phyloP scores from a whole-genome alignment of 2,113 vertebrate species.

The Desmodus rotundus region DNA sequence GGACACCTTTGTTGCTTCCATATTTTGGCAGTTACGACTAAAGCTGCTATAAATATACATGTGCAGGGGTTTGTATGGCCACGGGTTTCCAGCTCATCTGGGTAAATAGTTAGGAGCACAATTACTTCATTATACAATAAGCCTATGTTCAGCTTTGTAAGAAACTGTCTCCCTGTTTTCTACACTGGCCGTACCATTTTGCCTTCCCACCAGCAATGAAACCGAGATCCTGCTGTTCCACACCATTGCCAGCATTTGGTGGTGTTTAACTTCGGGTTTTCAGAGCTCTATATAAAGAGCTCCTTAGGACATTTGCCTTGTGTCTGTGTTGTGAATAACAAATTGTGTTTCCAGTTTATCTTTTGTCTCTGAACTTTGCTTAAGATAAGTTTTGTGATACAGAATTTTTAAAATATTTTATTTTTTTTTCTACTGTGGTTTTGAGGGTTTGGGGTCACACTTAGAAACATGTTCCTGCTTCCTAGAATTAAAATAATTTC shows the following conservation, averaged over 20 bases:
- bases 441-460: not conserved
- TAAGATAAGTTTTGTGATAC: not conserved
- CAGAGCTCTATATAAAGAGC: not conserved
- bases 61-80: not conserved
- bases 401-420: not conserved
- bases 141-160: not conserved
- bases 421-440: conserved; percentile 10
- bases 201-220: not conserved
- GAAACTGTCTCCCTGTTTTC: not conserved
- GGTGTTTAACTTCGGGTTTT: not conserved
- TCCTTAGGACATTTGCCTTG: not conserved
- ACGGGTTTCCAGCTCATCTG: not conserved
- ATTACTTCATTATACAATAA: not conserved
- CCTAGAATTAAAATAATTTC: not conserved
- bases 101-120: not conserved
- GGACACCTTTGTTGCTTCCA: not conserved
- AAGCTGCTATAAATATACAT: not conserved
- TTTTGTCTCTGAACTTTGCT: not conserved
- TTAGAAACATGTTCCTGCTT: not conserved
- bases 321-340: not conserved
- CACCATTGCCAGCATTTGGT: not conserved
- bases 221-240: not conserved
- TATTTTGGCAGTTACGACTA: not conserved
- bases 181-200: not conserved
- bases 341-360: not conserved